phyloP scores from a whole-genome alignment of 2,113 vertebrate genomes.

The Oreocharis arfaki region DNA sequence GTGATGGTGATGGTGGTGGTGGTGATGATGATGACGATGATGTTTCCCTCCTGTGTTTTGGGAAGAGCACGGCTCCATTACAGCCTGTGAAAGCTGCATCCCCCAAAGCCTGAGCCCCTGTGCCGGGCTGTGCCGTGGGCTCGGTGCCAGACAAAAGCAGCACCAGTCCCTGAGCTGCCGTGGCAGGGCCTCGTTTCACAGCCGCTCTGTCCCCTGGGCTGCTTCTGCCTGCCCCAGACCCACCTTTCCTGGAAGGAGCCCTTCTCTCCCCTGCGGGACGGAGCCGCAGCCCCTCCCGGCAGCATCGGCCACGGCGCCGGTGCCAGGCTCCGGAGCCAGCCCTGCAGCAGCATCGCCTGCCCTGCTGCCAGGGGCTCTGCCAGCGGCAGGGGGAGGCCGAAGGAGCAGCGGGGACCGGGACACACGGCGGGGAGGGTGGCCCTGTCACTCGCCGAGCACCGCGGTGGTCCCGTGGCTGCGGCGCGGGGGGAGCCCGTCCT shows the following conservation, averaged over 20 bases:
- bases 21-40: not conserved
- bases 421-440: not conserved
- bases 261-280: not conserved
- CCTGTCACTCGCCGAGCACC: not conserved
- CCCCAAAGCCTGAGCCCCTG: not conserved
- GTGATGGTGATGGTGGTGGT: too few relatives aligned
- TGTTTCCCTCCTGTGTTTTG: not conserved
- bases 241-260: fast-evolving
- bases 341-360: not conserved
- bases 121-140: not conserved
- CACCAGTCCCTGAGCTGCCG: not conserved
- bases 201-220: not conserved
- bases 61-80: not conserved
- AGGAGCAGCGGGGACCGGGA: not conserved
- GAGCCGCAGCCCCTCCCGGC: not conserved
- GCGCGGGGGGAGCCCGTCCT: not conserved
- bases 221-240: not conserved
- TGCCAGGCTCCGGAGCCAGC: not conserved
- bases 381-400: not conserved
- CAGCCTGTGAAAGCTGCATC: fast-evolving
- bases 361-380: not conserved
- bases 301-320: fast-evolving
- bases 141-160: not conserved
- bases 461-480: not conserved
- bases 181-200: not conserved